Base-by-base conservation (phyloP, 1,140 invertebrate species). In the Tetragnatha versicolor region DNA sequence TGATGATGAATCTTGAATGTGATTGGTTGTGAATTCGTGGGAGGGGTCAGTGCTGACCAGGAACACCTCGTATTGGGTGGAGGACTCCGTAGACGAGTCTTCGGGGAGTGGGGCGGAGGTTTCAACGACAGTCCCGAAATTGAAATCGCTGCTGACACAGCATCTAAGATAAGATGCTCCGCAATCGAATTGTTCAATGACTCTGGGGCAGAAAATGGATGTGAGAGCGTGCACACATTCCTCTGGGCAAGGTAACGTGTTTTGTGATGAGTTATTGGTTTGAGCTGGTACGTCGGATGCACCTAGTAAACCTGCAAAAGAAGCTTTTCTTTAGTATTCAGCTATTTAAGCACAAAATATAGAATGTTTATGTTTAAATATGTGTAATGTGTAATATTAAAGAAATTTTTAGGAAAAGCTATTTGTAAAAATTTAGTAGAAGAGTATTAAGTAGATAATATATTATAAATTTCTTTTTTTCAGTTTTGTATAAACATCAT, bases 211-310 rank as follows among this genome's bases (percentile, higher is more conserved):
- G 20, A 84, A 75, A 55, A 84, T 73, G 12, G 83, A 81, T 31
- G 83, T 82, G 9, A 84, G 66, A 14, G 82, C 82, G 51, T 83
- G 82, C 12, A 83, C 65, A 79, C 83, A 84, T 69, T 83, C 82
- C 49, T 83, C 83, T 14, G 83, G 82, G 63, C 83, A 84, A 42
- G 60, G 60, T 1, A 72, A 17, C 31, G 61, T 29, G 53, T 61
- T 63, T 10, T 61, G 27, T 42, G 27, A 14, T 10, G 37, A 39
- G 7, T 37, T 31, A 7, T 22, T 58, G 1, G 58, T 51, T 53
- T 51, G 37, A 25, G n/a, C 12, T 14, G 75, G 63, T 29, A 68
- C 51, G 20, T 78, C 75, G n/a, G 75, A 22, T 22, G 75, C 61
- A 6, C 75, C 75, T 7, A 78, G 33, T 22, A 78, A 58, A 14